Evolutionary conservation across 2,888 invertebrate genomes (phyloP).

Genomic region (Zelleria hepariella): DNA sequence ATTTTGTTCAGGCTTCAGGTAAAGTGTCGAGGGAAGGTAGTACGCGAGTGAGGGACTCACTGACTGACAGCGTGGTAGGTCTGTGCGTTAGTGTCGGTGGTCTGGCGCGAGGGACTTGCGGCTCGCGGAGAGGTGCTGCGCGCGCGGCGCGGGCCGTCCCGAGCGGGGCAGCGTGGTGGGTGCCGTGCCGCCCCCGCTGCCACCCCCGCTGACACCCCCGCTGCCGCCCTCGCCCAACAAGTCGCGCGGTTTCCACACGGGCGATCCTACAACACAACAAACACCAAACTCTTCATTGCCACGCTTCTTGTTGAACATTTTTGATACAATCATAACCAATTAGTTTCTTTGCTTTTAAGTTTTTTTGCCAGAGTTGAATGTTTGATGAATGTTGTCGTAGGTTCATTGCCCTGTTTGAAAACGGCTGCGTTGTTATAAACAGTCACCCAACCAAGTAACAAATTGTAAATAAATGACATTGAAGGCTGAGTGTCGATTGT

Average conservation of each 20-base stretch:
- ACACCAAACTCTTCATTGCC: constrained; percentile 67
- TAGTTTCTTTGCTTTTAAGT: neutral
- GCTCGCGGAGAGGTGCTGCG: constrained; percentile 62
- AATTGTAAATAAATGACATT: constrained; percentile 2
- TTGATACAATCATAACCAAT: constrained; percentile 2
- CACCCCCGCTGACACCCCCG: constrained; percentile 25
- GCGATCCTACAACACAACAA: constrained; percentile 90
- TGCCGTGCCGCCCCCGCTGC: constrained; percentile 20
- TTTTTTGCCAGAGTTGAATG: constrained; percentile 57
- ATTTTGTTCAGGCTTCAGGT: neutral
- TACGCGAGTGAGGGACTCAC: neutral
- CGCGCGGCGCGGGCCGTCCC: constrained; percentile 47
- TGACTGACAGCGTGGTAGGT: neutral
- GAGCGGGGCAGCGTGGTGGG: constrained; percentile 20
- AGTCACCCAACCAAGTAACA: constrained; percentile 5
- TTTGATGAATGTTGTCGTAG: constrained; percentile 69
- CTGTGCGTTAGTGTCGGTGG: constrained; percentile 47
- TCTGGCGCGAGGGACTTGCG: constrained; percentile 69
- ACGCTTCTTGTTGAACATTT: constrained; percentile 6
- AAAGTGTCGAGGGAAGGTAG: neutral
- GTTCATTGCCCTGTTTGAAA: constrained; percentile 17
- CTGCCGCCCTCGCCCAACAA: constrained; percentile 73
- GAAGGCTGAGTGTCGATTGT: neutral
- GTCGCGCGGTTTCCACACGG: constrained; percentile 98
- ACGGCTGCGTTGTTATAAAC: constrained; percentile 8